Percentiles rank a stretch among this genome's conserved stretches.
Conservation (phyloP, 1,140 invertebrate genomes). For the Tetramorium simillimum region DNA sequence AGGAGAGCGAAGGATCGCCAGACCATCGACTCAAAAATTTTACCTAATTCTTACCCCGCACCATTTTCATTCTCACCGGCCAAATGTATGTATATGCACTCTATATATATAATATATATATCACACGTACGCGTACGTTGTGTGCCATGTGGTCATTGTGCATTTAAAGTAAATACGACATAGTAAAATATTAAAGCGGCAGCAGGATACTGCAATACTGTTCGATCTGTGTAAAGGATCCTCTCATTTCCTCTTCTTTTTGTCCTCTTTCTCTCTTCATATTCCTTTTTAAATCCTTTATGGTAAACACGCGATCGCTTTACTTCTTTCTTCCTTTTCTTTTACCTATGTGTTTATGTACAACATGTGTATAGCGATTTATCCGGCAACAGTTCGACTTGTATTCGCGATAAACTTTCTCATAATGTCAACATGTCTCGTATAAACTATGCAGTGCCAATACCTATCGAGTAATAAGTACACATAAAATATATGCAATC, state of each 20-base stretch:
- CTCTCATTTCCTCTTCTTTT: constrained; percentile 32
- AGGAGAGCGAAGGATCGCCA: not conserved
- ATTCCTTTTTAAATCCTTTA: constrained; percentile 46
- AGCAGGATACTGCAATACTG: constrained; percentile 76
- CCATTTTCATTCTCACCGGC: constrained; percentile 38
- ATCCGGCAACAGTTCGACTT: constrained; percentile 67
- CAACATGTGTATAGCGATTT: constrained; percentile 74
- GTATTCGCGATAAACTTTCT: constrained; percentile 77
- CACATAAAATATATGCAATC: constrained; percentile 82
- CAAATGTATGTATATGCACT: constrained; percentile 52
- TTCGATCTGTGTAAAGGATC: constrained; percentile 73
- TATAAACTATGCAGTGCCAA: constrained; percentile 82
- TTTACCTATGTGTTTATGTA: constrained; percentile 75
- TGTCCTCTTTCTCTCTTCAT: constrained; percentile 6
- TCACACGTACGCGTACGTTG: constrained; percentile 45
- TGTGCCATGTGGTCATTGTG: constrained; percentile 75
- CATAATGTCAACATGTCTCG: constrained; percentile 78
- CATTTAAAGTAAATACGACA: constrained; percentile 74
- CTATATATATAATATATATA: constrained; percentile 32
- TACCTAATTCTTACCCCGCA: constrained; percentile 1
- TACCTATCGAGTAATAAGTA: constrained; percentile 80
- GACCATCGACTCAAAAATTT: not conserved
- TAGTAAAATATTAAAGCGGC: constrained; percentile 77
- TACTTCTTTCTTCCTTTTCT: not conserved
- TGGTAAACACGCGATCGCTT: not conserved